Evolutionary conservation across 2,113 vertebrate species (phyloP), one percentile per base, ranked within the genome.

Genomic region (Cairina moschata): DNA sequence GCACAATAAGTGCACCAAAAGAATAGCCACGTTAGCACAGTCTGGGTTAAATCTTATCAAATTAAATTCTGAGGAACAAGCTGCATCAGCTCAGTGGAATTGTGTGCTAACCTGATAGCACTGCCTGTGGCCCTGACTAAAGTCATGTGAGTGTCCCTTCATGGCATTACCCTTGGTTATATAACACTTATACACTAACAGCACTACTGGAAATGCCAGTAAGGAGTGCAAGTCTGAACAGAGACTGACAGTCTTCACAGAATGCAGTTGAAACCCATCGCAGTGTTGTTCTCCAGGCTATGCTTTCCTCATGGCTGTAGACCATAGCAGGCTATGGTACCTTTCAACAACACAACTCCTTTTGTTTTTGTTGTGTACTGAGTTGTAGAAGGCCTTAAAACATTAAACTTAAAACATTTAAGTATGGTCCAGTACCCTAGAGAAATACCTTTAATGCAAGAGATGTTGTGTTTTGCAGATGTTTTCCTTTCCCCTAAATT

Each of bases 371-470:
- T 67, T 83, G 26, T 5, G 56, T 63, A 60, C 15, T 73, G 52
- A 52, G 69, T 52, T 55, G 58, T 18, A 86, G 31, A 54, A 2
- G 6, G 67, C 20, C 76, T 94, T 40, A 40, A 40, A 40, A 40
- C 40, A 40, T 40, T 40, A 40, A 40, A 40, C 13, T 40, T 40
- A 40, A 72, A 92, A 66, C 13, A 78, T 96, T 91, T 77, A 72
- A 86, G 59, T 96, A 59, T 54, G 94, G 60, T 38, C 34, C 38
- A 74, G 46, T 65, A 93, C 83, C 87, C 76, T 60, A 80, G 92
- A 75, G 78, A 96, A 97, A 88, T 77, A 77, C 77, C 50, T 96
- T 97, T 94, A 77, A 87, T 75, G 44, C 0, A 0, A 83, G 72
- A 83, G 86, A 78, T 6, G 9, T 34, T 90, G 76, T 63, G 69